Conservation (phyloP, 37 sponge, comb jelly and placozoan genomes). For the Aphrocallistes beatrix region DNA sequence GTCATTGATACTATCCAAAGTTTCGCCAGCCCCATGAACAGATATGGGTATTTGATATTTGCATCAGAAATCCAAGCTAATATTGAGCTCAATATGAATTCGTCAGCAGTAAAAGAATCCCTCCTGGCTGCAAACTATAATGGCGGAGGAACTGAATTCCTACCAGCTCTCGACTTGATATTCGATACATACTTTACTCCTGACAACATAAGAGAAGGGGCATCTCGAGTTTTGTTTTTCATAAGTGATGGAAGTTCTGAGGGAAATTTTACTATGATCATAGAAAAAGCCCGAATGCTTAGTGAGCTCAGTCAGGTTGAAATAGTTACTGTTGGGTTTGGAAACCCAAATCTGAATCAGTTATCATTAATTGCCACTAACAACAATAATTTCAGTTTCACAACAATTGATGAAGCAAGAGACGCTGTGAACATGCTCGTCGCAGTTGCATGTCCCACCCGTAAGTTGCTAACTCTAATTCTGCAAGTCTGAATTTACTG, state of each 20-base stretch:
- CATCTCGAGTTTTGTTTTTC: neutral
- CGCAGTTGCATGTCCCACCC: neutral
- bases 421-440: neutral
- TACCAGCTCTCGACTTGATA: neutral
- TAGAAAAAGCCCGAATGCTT: neutral
- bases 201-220: neutral
- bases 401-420: neutral
- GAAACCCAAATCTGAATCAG: neutral
- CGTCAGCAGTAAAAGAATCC: neutral
- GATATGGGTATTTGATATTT: neutral
- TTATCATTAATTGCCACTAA: neutral
- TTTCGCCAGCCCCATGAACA: neutral
- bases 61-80: neutral
- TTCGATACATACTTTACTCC: neutral
- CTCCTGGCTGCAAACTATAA: neutral
- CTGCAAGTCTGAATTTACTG: neutral
- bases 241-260: neutral
- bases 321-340: neutral
- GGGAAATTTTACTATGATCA: neutral
- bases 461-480: neutral
- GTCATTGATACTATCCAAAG: neutral
- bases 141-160: neutral
- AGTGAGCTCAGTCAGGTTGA: neutral
- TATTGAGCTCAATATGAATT: neutral
- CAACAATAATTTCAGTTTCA: neutral